Base-by-base conservation (phyloP, 1,140 invertebrate genomes). In the Saccostrea glomerata region DNA sequence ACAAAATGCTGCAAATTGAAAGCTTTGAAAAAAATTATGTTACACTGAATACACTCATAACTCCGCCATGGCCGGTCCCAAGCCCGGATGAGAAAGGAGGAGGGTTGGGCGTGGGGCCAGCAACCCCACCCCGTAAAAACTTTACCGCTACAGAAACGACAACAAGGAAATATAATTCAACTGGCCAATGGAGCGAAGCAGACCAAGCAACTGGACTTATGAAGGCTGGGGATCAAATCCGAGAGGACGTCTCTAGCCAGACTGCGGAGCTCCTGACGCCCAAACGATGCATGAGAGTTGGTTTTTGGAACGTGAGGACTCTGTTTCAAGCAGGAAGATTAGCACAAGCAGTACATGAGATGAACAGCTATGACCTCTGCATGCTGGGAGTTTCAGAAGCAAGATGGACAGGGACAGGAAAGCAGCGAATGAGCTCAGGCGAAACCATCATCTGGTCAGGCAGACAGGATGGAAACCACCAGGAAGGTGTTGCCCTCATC, bases 221-320 rank as follows among this genome's bases (percentile, higher is more conserved):
- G 6, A 56, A 56, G 55, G 55, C 6, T 56, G 55, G 13, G 13
- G 13, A 56, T 13, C 13, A 56, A 56, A 56, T 6, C 55, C 55
- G 13, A 56, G 55, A 56, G 55, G 55, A 56, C 6, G 13, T 56
- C 6, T 30, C 70, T 20, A 73, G n/a, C 20, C 70, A 6, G 70
- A 20, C 70, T 9, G 70, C 20, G 70, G 20, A 73, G 6, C 70
- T 73, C 70, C 55, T 56, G 6, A 56, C 55, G 13, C 55, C 55
- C 55, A 56, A 56, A 56, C 55, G 55, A 7, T 13, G 13, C 36
- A 70, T 82, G 40, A 36, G 56, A 47, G 56, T 87, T 60, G 88
- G 88, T 82, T 60, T 58, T 47, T 89, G 84, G 88, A 86, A 88
- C 36, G 87, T 86, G 20, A 17, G 87, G 9, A 88, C 87, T 40